A percentile compares a stretch with the other conserved stretches of the same genome.
phyloP scores from a whole-genome alignment of 2,888 invertebrate genomes.

The Emesis furor region DNA sequence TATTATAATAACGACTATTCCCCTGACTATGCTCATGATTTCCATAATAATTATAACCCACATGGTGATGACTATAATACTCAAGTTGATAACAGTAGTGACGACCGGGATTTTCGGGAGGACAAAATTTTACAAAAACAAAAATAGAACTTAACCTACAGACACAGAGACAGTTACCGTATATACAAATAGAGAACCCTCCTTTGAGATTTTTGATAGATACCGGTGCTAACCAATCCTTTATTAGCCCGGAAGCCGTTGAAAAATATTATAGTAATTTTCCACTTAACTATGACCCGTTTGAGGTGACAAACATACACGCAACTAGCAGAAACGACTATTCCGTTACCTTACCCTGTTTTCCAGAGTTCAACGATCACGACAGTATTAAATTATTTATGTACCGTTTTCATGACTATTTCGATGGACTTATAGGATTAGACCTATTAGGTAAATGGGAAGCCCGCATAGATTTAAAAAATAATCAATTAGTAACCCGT shows the following conservation, averaged over 20 bases:
- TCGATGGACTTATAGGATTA: constrained; percentile 1
- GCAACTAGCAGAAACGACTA: constrained; percentile 4
- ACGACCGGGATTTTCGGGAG: constrained; percentile 35
- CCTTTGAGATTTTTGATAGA: constrained; percentile 9
- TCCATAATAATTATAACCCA: no score
- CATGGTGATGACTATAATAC: no score
- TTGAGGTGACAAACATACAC: constrained; percentile 5
- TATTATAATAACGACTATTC: not conserved
- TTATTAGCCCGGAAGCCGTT: constrained; percentile 28
- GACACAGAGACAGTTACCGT: constrained; percentile 50
- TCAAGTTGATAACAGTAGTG: not conserved
- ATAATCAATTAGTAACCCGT: not conserved
- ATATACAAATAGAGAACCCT: constrained; percentile 29
- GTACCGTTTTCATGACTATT: constrained; percentile 45
- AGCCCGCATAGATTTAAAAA: not conserved
- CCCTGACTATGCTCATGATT: not conserved
- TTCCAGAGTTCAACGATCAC: constrained; percentile 29
- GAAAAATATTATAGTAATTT: not conserved
- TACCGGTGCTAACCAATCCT: constrained; percentile 28
- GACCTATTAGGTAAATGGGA: not conserved
- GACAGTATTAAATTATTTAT: constrained; percentile 35
- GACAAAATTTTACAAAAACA: constrained; percentile 33
- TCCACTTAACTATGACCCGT: constrained; percentile 14
- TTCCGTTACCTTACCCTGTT: constrained; percentile 40
- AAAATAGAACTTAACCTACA: constrained; percentile 52